These are phyloP conservation scores for Chaenogobius annularis DNA, from an alignment of 2,113 vertebrate genomes.

Conservation along the genomic window DNA sequence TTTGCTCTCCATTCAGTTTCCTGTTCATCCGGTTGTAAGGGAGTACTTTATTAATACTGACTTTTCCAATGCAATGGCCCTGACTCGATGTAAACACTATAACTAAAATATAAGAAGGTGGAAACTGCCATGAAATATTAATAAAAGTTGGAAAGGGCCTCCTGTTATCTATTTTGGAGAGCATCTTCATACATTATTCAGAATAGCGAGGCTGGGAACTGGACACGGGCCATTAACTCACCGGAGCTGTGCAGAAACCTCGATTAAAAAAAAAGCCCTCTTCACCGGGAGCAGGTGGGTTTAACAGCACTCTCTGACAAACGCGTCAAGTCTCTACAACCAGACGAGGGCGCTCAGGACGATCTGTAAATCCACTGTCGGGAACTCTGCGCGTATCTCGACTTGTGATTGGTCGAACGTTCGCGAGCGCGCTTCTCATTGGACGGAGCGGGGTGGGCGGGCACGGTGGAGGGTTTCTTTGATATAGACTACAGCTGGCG, in stretches of 20 bases:
- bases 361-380: slow-evolving; percentile 8
- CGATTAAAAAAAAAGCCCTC: slow-evolving; percentile 30
- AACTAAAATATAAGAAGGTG: background rate
- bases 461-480: slow-evolving; percentile 33
- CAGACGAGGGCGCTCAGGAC: slow-evolving; percentile 57
- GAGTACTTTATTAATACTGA: too few relatives aligned
- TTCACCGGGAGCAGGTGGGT: slow-evolving; percentile 44
- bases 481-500: slow-evolving; percentile 59
- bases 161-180: slow-evolving; percentile 41
- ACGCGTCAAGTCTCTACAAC: slow-evolving; percentile 1
- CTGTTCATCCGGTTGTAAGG: too few relatives aligned
- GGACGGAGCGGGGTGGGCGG: slow-evolving; percentile 44
- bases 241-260: slow-evolving; percentile 15
- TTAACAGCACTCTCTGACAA: background rate
- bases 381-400: background rate
- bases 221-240: slow-evolving; percentile 43
- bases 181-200: slow-evolving; percentile 56
- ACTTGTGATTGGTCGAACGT: slow-evolving; percentile 40
- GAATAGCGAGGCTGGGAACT: background rate
- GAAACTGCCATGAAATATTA: slow-evolving; percentile 28
- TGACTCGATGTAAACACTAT: background rate
- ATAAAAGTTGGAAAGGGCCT: slow-evolving; percentile 17
- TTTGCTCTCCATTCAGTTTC: too few relatives aligned
- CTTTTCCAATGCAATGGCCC: too few relatives aligned
- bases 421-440: slow-evolving; percentile 9